Percentiles rank a stretch among this genome's conserved stretches.
Conservation (phyloP, 2,888 invertebrate genomes). For the Esperia sulphurella region DNA sequence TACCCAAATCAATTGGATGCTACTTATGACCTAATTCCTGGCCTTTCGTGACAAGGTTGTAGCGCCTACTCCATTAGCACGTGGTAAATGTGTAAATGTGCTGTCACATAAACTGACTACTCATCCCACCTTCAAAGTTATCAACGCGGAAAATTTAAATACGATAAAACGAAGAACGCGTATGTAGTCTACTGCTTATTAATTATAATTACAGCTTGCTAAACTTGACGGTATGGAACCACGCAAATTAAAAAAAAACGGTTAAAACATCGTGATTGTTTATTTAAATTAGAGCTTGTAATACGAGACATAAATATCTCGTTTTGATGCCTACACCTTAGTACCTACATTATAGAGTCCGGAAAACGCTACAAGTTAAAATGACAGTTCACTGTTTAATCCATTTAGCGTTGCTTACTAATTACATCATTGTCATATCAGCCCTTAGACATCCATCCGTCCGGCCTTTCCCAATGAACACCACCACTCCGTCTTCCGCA, state of each 20-base stretch:
- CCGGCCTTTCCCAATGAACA: no score
- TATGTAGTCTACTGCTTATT: not conserved
- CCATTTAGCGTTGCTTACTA: no score
- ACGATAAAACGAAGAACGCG: not conserved
- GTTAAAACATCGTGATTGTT: not conserved
- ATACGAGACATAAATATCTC: no score
- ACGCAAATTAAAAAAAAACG: not conserved
- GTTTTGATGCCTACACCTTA: no score
- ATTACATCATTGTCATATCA: no score
- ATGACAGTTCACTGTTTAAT: no score
- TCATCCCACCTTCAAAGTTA: not conserved
- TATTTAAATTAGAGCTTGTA: not conserved
- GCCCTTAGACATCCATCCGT: no score
- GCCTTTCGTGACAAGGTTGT: not conserved
- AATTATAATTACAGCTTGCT: not conserved
- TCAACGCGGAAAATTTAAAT: conserved; percentile 5
- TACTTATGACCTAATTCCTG: no score
- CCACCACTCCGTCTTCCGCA: no score
- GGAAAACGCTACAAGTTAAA: no score
- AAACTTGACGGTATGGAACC: not conserved
- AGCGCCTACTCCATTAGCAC: not conserved
- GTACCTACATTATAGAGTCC: no score
- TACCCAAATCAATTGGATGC: no score
- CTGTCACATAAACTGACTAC: not conserved
- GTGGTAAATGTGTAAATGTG: not conserved